Conservation (phyloP, 2,888 invertebrate genomes). For the Junonia oenone region DNA sequence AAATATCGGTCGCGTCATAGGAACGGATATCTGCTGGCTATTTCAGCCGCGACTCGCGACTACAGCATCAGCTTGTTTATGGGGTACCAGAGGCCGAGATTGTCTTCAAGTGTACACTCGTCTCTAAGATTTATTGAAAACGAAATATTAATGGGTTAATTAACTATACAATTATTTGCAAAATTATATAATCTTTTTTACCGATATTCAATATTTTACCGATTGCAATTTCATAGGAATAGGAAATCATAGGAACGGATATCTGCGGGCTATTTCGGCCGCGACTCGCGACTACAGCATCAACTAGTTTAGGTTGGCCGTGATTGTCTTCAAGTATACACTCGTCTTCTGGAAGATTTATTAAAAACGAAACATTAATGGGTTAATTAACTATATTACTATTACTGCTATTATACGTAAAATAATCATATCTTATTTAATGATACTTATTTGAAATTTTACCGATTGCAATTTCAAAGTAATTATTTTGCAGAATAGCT, state of each 20-base stretch:
- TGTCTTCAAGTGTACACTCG: background rate
- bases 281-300: conserved; percentile 28
- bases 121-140: background rate
- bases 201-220: too few relatives aligned
- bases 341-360: background rate
- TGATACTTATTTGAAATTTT: too few relatives aligned
- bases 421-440: too few relatives aligned
- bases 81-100: conserved; percentile 2
- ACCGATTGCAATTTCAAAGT: too few relatives aligned
- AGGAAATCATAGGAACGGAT: too few relatives aligned
- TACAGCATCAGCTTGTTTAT: conserved; percentile 29
- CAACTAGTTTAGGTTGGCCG: conserved; percentile 23
- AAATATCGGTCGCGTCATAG: conserved; percentile 76
- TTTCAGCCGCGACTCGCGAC: conserved; percentile 49
- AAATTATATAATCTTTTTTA: too few relatives aligned
- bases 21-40: conserved; percentile 67
- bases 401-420: too few relatives aligned
- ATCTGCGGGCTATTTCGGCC: conserved; percentile 71
- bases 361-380: too few relatives aligned
- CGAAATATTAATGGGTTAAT: too few relatives aligned
- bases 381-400: background rate
- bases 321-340: background rate
- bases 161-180: too few relatives aligned
- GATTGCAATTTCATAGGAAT: too few relatives aligned
- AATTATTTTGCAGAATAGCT: background rate